Base-by-base conservation (phyloP, 2,113 vertebrate genomes). In the Apeltes quadracus region DNA sequence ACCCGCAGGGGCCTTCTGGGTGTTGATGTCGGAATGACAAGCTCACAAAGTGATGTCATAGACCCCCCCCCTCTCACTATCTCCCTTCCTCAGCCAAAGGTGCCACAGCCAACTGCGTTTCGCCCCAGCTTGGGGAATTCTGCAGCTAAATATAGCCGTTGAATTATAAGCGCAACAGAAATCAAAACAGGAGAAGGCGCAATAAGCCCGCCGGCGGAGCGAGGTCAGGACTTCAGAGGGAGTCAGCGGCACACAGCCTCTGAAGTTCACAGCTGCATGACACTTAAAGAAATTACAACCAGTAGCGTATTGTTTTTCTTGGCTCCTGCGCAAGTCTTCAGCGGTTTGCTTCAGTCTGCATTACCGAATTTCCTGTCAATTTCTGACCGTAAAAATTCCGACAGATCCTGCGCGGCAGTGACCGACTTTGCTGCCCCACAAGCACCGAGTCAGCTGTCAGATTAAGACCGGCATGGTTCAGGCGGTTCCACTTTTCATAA, bases 11-110 rank as follows among this genome's bases (percentile, higher is more conserved):
- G 88, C 77, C 70, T 72, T 63, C 66, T 16, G 46, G 63, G 84
- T 78, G 75, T 78, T 71, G 75, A 90, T 85, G 70, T 72, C 71
- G 88, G 89, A 81, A 85, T 77, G 87, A 88, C 84, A 81, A 82
- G 85, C 82, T 88, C 72, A 81, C 73, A 61, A 83, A 71, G 82
- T 93, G 93, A 94, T 88, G 91, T 93, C 92, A 94, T 16, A 44
- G 67, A 57, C 54, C 41, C 50, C 16, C 51, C 9, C 20, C 3
- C 10, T 14, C 12, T 8, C 50, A 23, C 23, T 18, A 1, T 36
- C 51, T 68, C 51, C 53, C 66, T 61, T 43, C 67, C 61, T 64
- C 79, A 79, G 63, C 46, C 72, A 61, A 74, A 87, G 90, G 84
- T 76, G 74, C 81, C 80, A 51, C 81, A 86, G 76, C 84, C 92